Conservation (phyloP, 1,140 invertebrate species). For the Brevipalpus yothersi region DNA sequence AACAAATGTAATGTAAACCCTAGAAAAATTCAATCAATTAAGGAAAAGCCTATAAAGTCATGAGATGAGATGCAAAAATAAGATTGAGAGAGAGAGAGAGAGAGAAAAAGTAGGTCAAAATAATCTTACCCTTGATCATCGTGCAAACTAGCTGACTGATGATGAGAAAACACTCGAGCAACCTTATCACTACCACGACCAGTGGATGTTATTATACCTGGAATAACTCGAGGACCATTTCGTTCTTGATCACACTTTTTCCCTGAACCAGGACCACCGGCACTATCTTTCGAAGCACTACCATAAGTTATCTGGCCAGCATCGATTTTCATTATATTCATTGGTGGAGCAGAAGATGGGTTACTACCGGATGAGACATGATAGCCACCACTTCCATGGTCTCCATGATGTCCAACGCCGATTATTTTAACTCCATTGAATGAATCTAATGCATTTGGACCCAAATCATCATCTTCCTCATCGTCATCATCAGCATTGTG, state of each 20-base stretch:
- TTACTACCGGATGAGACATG: background rate
- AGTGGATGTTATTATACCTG: conserved; percentile 30
- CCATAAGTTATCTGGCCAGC: background rate
- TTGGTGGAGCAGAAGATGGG: background rate
- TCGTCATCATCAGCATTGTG: background rate
- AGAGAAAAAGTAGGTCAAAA: background rate
- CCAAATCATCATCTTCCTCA: background rate
- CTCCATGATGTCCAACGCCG: background rate
- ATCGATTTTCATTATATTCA: background rate
- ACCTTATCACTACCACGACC: conserved; percentile 14
- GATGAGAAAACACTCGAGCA: background rate
- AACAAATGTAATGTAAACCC: too few species aligned
- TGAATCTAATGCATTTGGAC: background rate
- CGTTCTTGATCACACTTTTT: background rate
- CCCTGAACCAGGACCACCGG: background rate
- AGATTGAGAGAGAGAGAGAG: too few species aligned
- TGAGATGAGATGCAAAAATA: too few species aligned
- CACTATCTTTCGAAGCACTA: background rate
- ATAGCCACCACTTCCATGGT: background rate
- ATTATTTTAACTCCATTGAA: background rate
- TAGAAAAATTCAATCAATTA: too few species aligned
- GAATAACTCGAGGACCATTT: conserved; percentile 36
- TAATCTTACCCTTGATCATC: background rate
- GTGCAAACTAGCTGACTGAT: background rate
- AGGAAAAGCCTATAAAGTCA: too few species aligned